Base-by-base conservation (phyloP, 2,113 vertebrate genomes). In the Neotoma lepida region DNA sequence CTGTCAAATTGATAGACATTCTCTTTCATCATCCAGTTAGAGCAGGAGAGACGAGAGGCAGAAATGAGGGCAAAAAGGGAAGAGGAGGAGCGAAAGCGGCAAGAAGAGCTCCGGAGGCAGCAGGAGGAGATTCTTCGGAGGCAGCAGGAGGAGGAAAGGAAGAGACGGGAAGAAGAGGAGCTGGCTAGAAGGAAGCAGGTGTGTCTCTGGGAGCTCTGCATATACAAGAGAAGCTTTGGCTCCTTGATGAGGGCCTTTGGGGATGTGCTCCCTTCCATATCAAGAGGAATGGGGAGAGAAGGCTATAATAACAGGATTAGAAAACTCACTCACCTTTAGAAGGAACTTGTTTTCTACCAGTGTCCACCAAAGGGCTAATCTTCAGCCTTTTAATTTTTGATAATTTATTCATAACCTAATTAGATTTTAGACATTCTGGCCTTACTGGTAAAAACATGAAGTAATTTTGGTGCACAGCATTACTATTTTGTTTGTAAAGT, bases 111-210 rank as follows among this genome's bases (percentile, higher is more conserved):
- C 92, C 98, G 98, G 90, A 98, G 98, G 86, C 98, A 98, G 82
- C 98, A 99, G 96, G 99, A 99, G 96, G 99, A 99, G 96, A 98
- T 99, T 61, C 98, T 99, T 94, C 98, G 99, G 96, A 99, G 99
- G 89, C 99, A 99, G 96, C 99, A 98, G 97, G 98, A 99, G 90
- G 99, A 99, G 96, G 99, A 99, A 96, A 99, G 98, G 89, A 99
- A 99, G 96, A 99, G 99, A 81, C 98, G 99, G 70, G 99, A 99
- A 97, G 99, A 99, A 97, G 99, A 99, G 96, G 99, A 99, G 94
- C 98, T 99, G 96, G 99, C 98, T 54, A 98, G 99, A 41, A 99
- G 99, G 89, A 99, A 99, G 97, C 99, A 99, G 99, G 99, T 99
- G 58, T 28, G 89, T 90, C 80, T 78, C 58, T 94, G 89, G 14